phyloP scores from a whole-genome alignment of 1,140 invertebrate genomes.

The Acromyrmex charruanus region DNA sequence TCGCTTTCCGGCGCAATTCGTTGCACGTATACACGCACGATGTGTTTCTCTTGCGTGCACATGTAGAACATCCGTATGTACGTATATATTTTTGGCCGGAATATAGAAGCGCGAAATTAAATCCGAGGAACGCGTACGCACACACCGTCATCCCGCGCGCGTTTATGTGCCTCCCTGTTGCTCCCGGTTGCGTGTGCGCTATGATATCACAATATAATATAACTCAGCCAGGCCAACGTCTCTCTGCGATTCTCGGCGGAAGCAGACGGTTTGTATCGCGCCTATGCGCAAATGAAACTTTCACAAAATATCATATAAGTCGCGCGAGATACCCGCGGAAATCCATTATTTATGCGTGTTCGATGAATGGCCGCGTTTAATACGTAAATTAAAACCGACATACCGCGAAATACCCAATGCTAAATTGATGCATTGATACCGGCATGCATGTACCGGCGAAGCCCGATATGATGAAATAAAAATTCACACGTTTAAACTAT shows the following conservation, averaged over 20 bases:
- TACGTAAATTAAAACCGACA: conserved; percentile 21
- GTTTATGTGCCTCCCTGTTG: not conserved
- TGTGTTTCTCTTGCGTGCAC: not conserved
- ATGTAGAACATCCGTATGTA: not conserved
- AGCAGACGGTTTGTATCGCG: conserved; percentile 4
- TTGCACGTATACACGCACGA: conserved; percentile 37
- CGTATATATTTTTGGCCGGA: conserved; percentile 20
- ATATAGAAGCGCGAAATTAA: conserved; percentile 64
- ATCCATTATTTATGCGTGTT: conserved; percentile 12
- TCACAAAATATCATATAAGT: not conserved
- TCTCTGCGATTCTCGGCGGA: not conserved
- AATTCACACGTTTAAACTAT: not conserved
- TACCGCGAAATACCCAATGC: not conserved
- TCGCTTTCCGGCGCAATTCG: conserved; percentile 62
- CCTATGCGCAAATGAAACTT: not conserved
- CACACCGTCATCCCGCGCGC: not conserved
- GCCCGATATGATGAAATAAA: not conserved
- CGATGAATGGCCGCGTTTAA: not conserved
- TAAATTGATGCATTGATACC: not conserved
- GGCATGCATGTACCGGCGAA: not conserved
- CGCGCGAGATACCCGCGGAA: not conserved
- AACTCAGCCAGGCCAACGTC: not conserved
- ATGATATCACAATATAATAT: conserved; percentile 56
- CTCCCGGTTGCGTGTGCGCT: not conserved
- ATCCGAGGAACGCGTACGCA: conserved; percentile 42